A percentile compares a stretch with the other conserved stretches of the same genome.
Conservation (phyloP, 2,888 invertebrate genomes). For the Oscheius myriophilus region DNA sequence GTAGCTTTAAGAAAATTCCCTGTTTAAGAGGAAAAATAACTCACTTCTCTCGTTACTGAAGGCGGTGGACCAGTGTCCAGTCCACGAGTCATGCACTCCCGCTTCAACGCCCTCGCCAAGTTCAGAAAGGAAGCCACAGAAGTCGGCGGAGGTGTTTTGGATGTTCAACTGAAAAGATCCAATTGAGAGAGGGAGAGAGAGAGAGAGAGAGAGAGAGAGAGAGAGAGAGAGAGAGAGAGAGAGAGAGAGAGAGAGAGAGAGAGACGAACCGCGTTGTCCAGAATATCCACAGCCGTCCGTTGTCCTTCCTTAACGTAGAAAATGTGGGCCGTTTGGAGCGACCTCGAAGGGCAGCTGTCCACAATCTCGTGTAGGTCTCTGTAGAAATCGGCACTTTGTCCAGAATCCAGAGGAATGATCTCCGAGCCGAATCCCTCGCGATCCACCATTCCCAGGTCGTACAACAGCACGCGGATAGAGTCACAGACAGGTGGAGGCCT, state of each 20-base stretch:
- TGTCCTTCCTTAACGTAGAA: slow-evolving; percentile 92
- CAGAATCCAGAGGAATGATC: slow-evolving; percentile 77
- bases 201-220: not conserved
- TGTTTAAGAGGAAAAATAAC: no score
- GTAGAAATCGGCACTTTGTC: slow-evolving; percentile 78
- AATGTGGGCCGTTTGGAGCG: slow-evolving; percentile 89
- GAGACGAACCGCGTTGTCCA: slow-evolving; percentile 82
- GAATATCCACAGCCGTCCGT: slow-evolving; percentile 81
- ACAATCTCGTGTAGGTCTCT: slow-evolving; percentile 85
- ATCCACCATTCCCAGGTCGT: slow-evolving; percentile 90
- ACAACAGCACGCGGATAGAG: slow-evolving; percentile 90
- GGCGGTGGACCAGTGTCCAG: slow-evolving; percentile 87
- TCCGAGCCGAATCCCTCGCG: slow-evolving; percentile 75
- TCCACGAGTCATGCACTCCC: slow-evolving; percentile 90
- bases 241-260: not conserved
- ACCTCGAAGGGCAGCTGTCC: slow-evolving; percentile 76
- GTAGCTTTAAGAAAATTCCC: no score
- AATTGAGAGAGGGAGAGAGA: slow-evolving; percentile 19
- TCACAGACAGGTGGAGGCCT: slow-evolving; percentile 81
- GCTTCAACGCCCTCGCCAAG: slow-evolving; percentile 90
- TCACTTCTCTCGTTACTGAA: slow-evolving; percentile 59
- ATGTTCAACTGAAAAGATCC: slow-evolving; percentile 71
- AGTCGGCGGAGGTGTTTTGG: slow-evolving; percentile 74
- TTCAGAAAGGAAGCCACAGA: slow-evolving; percentile 78
- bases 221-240: not conserved